Evolutionary conservation across 1,140 invertebrate genomes (phyloP), one percentile per base, ranked within the genome.

Genomic region (Stratiolaelaps scimitus): DNA sequence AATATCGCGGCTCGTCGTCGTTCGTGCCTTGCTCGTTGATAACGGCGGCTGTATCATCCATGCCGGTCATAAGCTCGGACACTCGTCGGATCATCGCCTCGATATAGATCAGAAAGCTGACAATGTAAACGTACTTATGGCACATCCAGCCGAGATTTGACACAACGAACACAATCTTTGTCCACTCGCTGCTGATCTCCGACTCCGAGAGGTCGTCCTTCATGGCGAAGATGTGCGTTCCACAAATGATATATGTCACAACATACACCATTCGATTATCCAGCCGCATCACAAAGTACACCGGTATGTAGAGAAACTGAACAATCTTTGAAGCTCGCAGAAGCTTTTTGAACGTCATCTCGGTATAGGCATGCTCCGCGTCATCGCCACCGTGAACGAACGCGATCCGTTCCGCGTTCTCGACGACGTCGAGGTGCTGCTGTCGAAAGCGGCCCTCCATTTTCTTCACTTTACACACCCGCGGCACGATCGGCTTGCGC

Each of bases 371-470:
- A 15, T 29, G 26, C 26, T 60, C 53, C 10, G 53, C 53, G 1
- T 20, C n/a, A 34, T 60, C 53, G 2, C 26, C 53, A 4, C 53
- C 53, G 23, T 60, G 53, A 15, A 60, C 53, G 23, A 60, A 60
- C 13, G 53, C 53, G 53, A 60, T 60, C 15, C 53, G 53, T 60
- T 60, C 53, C 53, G 53, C 53, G 20, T 60, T 60, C 10, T 60
- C 53, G 13, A 60, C 53, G 1, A 60, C 34, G 23, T 60, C 53
- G 26, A 60, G 20, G 53, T 60, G 53, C 23, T 60, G 53, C 23
- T 60, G 53, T 26, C 53, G 53, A 34, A 60, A 60, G 2, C 53
- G 53, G 23, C 53, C 53, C 53, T 60, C 53, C 53, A n/a, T 29
- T 17, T 34, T n/a, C 23, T 60, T 26, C 26, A 29, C 34, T 34